phyloP scores from a whole-genome alignment of 2,888 invertebrate species.

The Diplolepis rosae region DNA sequence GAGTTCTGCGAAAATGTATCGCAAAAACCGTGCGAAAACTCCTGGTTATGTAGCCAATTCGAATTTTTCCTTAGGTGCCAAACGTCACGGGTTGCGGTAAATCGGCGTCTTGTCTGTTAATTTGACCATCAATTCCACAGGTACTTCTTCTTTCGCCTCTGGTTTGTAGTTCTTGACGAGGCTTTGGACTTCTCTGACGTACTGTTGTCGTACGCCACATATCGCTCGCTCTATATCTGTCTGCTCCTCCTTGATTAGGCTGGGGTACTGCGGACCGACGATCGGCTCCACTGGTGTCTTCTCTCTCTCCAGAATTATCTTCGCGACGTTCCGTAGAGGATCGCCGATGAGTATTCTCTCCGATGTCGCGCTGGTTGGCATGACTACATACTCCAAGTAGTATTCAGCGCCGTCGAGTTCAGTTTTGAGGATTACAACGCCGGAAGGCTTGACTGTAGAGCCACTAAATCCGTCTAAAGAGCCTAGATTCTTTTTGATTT shows the following conservation, averaged over 20 bases:
- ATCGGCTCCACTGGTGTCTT: too few relatives aligned
- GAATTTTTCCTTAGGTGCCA: conserved; percentile 41
- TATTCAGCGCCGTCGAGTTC: background rate
- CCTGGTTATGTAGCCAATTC: too few relatives aligned
- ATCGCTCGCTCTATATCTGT: background rate
- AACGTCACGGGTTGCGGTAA: conserved; percentile 45
- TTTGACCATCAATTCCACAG: conserved; percentile 54
- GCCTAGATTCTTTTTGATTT: background rate
- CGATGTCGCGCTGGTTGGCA: background rate
- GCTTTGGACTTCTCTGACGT: background rate
- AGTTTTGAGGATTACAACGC: background rate
- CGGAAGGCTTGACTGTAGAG: background rate
- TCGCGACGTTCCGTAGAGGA: background rate
- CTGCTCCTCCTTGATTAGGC: background rate
- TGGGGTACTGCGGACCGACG: too few relatives aligned
- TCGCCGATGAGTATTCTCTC: background rate
- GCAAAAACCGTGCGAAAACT: too few relatives aligned
- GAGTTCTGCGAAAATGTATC: too few relatives aligned
- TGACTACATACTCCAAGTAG: background rate
- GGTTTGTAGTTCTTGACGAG: conserved; percentile 5
- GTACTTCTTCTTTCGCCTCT: background rate
- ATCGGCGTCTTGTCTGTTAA: conserved; percentile 56
- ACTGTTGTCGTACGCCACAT: background rate
- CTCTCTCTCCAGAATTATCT: background rate
- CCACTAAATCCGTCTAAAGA: background rate